phyloP scores from a whole-genome alignment of 2,113 vertebrate species.

The Chelonoidis abingdonii region DNA sequence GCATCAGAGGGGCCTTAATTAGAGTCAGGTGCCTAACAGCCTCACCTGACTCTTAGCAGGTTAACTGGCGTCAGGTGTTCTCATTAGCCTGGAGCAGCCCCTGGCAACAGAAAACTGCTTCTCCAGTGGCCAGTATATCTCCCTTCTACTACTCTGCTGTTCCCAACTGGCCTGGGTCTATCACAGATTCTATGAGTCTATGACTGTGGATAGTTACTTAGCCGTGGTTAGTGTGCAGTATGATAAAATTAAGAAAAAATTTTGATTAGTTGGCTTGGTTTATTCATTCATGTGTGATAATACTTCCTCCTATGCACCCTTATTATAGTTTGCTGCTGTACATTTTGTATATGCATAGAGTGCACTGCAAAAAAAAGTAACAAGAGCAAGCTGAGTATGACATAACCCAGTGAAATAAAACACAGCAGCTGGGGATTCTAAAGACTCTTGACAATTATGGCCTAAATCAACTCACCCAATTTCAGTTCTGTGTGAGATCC shows the following conservation, averaged over 20 bases:
- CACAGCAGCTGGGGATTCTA: neutral
- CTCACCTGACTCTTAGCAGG: too few relatives aligned
- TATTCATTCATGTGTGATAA: neutral
- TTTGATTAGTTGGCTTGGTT: neutral
- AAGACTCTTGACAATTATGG: neutral
- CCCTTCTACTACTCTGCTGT: too few relatives aligned
- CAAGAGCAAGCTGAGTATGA: neutral
- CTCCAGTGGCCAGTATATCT: too few relatives aligned
- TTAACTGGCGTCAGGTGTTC: too few relatives aligned
- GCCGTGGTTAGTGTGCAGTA: neutral
- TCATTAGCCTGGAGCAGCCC: too few relatives aligned
- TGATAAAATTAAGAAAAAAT: neutral
- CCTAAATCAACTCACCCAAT: neutral
- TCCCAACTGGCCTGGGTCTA: too few relatives aligned
- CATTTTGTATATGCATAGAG: neutral
- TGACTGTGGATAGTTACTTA: neutral
- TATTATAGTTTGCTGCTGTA: neutral
- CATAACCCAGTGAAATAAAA: neutral
- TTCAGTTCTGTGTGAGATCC: neutral
- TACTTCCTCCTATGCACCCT: neutral
- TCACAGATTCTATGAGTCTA: too few relatives aligned
- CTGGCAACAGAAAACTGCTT: too few relatives aligned
- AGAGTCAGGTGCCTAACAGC: too few relatives aligned
- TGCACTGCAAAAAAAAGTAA: rapidly evolving
- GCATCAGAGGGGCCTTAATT: too few relatives aligned